Percentiles rank a stretch among this genome's conserved stretches.
phyloP scores from a whole-genome alignment of 2,113 vertebrate genomes.

The Lanius collurio region DNA sequence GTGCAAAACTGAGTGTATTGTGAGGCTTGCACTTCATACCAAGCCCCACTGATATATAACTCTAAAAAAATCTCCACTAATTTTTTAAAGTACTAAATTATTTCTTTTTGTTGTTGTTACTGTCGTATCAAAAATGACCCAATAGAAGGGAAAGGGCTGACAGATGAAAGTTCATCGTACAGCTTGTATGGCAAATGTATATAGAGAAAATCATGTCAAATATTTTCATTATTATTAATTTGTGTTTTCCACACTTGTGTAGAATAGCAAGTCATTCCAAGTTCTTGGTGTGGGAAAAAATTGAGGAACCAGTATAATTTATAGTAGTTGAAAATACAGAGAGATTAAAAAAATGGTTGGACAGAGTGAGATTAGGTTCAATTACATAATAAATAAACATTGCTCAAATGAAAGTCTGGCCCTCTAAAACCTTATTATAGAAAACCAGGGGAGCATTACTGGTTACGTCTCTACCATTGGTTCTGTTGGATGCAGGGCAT shows the following conservation, averaged over 20 bases:
- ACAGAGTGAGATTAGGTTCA: background rate
- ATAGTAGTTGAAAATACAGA: background rate
- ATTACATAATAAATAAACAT: background rate
- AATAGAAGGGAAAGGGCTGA: background rate
- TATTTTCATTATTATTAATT: background rate
- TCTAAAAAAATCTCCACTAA: background rate
- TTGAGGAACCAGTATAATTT: background rate
- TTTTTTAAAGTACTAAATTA: background rate
- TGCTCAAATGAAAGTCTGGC: background rate
- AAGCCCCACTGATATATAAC: fast-evolving
- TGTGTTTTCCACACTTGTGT: background rate
- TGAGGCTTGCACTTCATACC: background rate
- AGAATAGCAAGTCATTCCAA: background rate
- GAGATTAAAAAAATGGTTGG: background rate
- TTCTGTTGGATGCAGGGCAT: fast-evolving
- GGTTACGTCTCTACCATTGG: background rate
- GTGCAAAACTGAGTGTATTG: too few species aligned
- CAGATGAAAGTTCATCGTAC: fast-evolving
- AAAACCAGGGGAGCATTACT: background rate
- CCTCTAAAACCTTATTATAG: background rate
- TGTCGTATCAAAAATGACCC: background rate
- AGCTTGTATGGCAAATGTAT: background rate
- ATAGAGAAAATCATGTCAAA: background rate
- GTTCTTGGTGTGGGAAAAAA: background rate
- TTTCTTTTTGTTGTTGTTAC: background rate